Evolutionary conservation across 2,888 invertebrate species (phyloP).

Genomic region (Cryptocephalus primarius): DNA sequence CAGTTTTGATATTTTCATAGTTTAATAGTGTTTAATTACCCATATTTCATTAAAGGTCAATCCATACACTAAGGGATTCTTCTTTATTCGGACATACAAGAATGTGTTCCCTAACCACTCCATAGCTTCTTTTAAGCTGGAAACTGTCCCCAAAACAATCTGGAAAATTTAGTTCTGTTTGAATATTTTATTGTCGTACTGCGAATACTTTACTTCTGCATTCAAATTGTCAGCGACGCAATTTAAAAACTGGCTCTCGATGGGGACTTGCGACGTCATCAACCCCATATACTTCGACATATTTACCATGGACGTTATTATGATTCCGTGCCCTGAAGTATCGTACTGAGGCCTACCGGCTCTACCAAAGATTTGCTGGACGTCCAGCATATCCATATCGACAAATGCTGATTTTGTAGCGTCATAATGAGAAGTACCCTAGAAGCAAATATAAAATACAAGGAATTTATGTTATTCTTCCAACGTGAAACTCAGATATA

Average conservation of each 20-base stretch:
- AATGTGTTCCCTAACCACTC: slow-evolving; percentile 98
- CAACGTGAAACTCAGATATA: not conserved
- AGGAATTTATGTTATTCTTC: not conserved
- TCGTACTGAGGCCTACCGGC: slow-evolving; percentile 98
- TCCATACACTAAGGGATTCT: slow-evolving; percentile 77
- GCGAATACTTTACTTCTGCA: slow-evolving; percentile 63
- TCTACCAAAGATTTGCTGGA: slow-evolving; percentile 95
- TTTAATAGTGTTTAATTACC: slow-evolving; percentile 34
- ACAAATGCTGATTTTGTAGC: slow-evolving; percentile 88
- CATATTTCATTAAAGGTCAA: slow-evolving; percentile 48
- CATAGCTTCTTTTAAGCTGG: slow-evolving; percentile 90
- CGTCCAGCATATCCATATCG: slow-evolving; percentile 93
- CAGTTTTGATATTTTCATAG: too few relatives aligned
- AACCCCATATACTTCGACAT: slow-evolving; percentile 87
- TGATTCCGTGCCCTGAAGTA: slow-evolving; percentile 85
- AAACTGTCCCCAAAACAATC: slow-evolving; percentile 91
- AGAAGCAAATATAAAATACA: slow-evolving; percentile 18
- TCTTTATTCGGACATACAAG: slow-evolving; percentile 84
- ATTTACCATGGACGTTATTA: slow-evolving; percentile 88
- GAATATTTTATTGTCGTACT: too few relatives aligned
- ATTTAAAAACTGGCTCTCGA: slow-evolving; percentile 92
- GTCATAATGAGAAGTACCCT: slow-evolving; percentile 97
- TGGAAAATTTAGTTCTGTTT: slow-evolving; percentile 28
- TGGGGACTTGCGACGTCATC: slow-evolving; percentile 93
- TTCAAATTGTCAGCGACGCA: slow-evolving; percentile 93